Conservation (phyloP, 2,113 vertebrate species). For the Pteronura brasiliensis region DNA sequence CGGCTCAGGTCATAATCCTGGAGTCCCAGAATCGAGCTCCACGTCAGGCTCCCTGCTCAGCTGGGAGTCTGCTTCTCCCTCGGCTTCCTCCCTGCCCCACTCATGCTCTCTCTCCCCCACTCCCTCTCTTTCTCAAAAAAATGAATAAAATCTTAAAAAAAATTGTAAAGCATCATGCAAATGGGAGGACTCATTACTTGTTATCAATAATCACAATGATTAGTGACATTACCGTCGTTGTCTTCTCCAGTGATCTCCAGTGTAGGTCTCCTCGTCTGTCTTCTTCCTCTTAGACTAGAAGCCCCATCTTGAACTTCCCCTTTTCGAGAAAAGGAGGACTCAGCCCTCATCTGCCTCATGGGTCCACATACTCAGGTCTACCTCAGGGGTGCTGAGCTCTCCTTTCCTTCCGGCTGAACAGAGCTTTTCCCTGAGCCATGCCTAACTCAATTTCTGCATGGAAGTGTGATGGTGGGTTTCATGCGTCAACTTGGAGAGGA, state of each 20-base stretch:
- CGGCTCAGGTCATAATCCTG: background rate
- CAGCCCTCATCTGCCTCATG: rapidly evolving
- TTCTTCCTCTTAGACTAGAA: background rate
- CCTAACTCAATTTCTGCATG: constrained; percentile 41
- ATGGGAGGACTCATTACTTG: too few relatives aligned
- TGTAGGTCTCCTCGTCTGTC: background rate
- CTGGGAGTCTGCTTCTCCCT: background rate
- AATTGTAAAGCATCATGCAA: too few relatives aligned
- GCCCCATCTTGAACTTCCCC: background rate
- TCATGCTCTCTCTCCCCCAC: background rate
- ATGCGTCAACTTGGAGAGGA: background rate
- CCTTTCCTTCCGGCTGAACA: background rate
- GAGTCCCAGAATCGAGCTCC: background rate
- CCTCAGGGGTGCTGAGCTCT: background rate
- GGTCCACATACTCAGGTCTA: rapidly evolving
- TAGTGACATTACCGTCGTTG: rapidly evolving
- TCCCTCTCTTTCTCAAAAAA: background rate
- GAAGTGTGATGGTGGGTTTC: background rate
- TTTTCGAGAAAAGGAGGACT: rapidly evolving
- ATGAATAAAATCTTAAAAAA: background rate
- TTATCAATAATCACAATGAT: too few relatives aligned
- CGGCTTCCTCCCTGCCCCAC: too few relatives aligned
- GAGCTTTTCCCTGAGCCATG: rapidly evolving
- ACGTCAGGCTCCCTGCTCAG: background rate
- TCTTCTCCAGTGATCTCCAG: rapidly evolving